A percentile compares a stretch with the other conserved stretches of the same genome.
Evolutionary conservation across 2,888 invertebrate species (phyloP).

Genomic region (Thera britannica): DNA sequence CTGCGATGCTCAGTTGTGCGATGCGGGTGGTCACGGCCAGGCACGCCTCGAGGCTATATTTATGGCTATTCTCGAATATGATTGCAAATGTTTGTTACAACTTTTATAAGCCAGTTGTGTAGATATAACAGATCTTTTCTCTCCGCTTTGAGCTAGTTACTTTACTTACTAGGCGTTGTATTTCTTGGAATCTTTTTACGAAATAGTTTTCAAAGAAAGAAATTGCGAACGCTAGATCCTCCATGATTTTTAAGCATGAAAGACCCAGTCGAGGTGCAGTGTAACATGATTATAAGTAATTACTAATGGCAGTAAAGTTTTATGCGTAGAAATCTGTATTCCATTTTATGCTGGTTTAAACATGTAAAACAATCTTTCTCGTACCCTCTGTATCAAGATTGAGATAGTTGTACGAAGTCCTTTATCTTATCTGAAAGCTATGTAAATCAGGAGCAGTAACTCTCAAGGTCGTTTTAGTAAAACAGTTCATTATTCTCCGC

Average conservation of each 20-base stretch:
- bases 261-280: too few relatives aligned
- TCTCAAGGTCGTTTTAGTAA: conserved; percentile 3
- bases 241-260: too few relatives aligned
- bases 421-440: not conserved
- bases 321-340: not conserved
- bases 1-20: not conserved
- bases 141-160: not conserved
- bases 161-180: too few relatives aligned
- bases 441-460: not conserved
- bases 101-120: conserved; percentile 5
- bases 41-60: conserved; percentile 12
- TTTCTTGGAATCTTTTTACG: too few relatives aligned
- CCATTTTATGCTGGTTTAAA: not conserved
- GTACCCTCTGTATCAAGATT: not conserved
- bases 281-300: too few relatives aligned
- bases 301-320: too few relatives aligned
- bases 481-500: conserved; percentile 10
- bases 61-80: conserved; percentile 1
- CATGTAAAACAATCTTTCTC: not conserved
- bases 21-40: conserved; percentile 3
- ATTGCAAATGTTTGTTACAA: conserved; percentile 20
- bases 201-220: too few relatives aligned
- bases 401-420: not conserved
- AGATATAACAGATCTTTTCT: not conserved
- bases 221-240: too few relatives aligned